phyloP scores from a whole-genome alignment of 2,888 invertebrate species.

The Nipponacmea schrenckii region DNA sequence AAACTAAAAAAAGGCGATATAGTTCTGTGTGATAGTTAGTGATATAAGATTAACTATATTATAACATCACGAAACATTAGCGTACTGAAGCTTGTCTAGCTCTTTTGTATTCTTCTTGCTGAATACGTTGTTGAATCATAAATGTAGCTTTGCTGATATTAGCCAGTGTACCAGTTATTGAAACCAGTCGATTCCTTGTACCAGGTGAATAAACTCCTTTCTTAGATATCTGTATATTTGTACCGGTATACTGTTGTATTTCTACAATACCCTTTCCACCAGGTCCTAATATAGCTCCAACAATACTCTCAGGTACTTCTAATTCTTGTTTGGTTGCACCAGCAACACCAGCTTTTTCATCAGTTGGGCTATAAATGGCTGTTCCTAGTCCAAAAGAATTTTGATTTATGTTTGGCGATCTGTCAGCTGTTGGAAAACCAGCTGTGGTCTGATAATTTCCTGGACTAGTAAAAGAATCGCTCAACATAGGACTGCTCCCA shows the following conservation, averaged over 20 bases:
- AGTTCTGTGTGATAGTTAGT: conserved; percentile 11
- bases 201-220: conserved; percentile 97
- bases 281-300: conserved; percentile 96
- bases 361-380: conserved; percentile 63
- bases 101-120: conserved; percentile 94
- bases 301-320: conserved; percentile 92
- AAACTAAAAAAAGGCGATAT: conserved; percentile 17
- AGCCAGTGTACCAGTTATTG: conserved; percentile 89
- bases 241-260: conserved; percentile 96
- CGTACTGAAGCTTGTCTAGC: conserved; percentile 77
- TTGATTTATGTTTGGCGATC: conserved; percentile 74
- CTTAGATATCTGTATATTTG: conserved; percentile 98
- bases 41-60: conserved; percentile 19
- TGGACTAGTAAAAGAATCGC: conserved; percentile 55
- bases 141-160: conserved; percentile 92
- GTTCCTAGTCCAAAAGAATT: conserved; percentile 89
- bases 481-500: conserved; percentile 60
- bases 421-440: conserved; percentile 40
- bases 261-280: conserved; percentile 96
- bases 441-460: conserved; percentile 46
- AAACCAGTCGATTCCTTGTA: conserved; percentile 95
- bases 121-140: conserved; percentile 95
- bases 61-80: conserved; percentile 36
- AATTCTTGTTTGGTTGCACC: conserved; percentile 73
- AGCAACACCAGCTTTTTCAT: conserved; percentile 50